Evolutionary conservation across 2,888 invertebrate species (phyloP).

Genomic region (Heliconius sara): DNA sequence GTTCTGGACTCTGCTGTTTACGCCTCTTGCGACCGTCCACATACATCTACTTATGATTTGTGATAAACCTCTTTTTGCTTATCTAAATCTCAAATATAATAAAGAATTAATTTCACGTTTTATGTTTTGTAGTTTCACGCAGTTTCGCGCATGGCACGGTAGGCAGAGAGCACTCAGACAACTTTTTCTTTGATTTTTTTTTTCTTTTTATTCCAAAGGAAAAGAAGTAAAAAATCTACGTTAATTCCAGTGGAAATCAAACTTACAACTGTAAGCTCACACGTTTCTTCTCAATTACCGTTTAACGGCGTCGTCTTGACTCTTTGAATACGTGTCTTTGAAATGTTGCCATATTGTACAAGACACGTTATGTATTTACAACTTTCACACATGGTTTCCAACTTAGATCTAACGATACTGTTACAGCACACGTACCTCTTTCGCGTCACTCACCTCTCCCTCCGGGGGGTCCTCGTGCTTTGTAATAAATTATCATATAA

Average conservation of each 20-base stretch:
- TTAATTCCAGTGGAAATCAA: neutral
- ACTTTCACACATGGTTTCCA: conserved; percentile 18
- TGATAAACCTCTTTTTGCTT: neutral
- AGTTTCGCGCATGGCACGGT: too few species aligned
- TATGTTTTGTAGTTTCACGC: too few species aligned
- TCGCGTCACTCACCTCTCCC: neutral
- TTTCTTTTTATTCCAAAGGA: too few species aligned
- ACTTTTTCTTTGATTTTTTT: too few species aligned
- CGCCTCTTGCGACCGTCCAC: conserved; percentile 14
- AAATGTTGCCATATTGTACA: neutral
- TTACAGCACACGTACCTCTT: neutral
- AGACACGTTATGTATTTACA: neutral
- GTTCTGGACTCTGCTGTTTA: conserved; percentile 21
- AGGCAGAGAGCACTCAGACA: too few species aligned
- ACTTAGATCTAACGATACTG: conserved; percentile 2
- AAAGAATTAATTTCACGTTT: too few species aligned
- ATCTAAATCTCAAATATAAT: neutral
- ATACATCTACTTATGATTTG: neutral
- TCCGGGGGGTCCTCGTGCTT: conserved; percentile 7
- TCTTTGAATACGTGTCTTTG: neutral
- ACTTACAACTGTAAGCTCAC: neutral
- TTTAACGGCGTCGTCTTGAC: neutral
- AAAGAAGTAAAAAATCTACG: neutral
- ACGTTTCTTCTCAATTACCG: neutral
- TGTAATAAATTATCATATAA: neutral